Conservation (phyloP, 1,140 invertebrate genomes). For the Delia radicum region DNA sequence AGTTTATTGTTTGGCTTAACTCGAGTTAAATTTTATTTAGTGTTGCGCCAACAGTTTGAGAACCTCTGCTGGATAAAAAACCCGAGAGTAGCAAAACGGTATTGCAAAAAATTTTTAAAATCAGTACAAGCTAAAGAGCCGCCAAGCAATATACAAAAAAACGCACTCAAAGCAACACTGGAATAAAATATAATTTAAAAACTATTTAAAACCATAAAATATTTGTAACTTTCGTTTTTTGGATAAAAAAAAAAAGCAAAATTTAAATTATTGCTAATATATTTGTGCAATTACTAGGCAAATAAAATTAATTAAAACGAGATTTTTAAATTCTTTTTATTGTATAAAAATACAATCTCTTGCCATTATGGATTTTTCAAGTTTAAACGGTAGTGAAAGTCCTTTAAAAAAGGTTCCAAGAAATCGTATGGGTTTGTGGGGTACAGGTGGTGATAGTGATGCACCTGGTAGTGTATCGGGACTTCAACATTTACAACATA, state of each 20-base stretch:
- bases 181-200: background rate
- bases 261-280: too few species aligned
- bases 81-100: constrained; percentile 52
- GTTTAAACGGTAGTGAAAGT: background rate
- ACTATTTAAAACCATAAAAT: background rate
- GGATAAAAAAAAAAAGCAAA: constrained; percentile 26
- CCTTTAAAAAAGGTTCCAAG: constrained; percentile 29
- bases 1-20: too few species aligned
- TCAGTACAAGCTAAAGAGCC: constrained; percentile 48
- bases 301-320: background rate
- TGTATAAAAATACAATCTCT: background rate
- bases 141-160: constrained; percentile 32
- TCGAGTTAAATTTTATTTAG: too few species aligned
- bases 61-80: too few species aligned
- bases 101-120: constrained; percentile 52
- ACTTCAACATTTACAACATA: constrained; percentile 39
- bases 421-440: constrained; percentile 46
- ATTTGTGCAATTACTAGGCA: too few species aligned
- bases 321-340: background rate
- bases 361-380: background rate
- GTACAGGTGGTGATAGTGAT: constrained; percentile 41
- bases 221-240: background rate
- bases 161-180: background rate
- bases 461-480: constrained; percentile 42
- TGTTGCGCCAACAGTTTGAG: too few species aligned